Evolutionary conservation across 2,113 vertebrate species (phyloP).

Genomic region (Pardalotus punctatus): DNA sequence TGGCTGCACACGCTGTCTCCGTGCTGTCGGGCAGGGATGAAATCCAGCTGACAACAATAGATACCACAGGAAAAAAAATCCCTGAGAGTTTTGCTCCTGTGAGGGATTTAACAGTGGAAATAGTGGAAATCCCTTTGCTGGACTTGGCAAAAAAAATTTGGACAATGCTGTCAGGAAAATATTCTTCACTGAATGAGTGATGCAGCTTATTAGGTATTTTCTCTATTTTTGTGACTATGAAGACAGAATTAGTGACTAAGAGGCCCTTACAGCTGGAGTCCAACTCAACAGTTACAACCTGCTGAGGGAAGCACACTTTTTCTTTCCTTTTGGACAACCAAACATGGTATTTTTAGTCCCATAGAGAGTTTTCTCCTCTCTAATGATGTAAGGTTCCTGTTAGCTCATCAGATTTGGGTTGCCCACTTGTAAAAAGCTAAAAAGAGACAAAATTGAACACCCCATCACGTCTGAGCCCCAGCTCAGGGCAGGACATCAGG

Average conservation of each 20-base stretch:
- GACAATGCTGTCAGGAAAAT: constrained; percentile 7
- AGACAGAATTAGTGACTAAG: constrained; percentile 23
- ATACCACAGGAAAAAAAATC: neutral
- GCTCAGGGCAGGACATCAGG: fast-evolving
- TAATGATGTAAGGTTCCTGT: neutral
- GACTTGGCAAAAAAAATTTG: neutral
- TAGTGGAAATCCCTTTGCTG: neutral
- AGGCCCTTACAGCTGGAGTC: neutral
- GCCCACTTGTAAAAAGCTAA: neutral
- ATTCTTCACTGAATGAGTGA: neutral
- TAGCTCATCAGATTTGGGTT: neutral
- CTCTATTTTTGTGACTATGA: neutral
- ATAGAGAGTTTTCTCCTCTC: neutral
- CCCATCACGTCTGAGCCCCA: neutral
- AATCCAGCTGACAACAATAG: neutral
- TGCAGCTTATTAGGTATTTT: neutral
- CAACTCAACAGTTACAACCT: neutral
- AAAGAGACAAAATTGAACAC: neutral
- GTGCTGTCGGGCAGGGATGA: neutral
- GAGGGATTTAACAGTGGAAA: neutral
- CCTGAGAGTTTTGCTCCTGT: neutral
- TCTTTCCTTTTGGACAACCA: neutral
- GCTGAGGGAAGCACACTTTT: neutral
- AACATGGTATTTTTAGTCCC: neutral
- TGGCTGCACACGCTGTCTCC: neutral